These are phyloP conservation scores for Diarsia rubi DNA, from an alignment of 2,888 invertebrate species.

Conservation along the genomic window DNA sequence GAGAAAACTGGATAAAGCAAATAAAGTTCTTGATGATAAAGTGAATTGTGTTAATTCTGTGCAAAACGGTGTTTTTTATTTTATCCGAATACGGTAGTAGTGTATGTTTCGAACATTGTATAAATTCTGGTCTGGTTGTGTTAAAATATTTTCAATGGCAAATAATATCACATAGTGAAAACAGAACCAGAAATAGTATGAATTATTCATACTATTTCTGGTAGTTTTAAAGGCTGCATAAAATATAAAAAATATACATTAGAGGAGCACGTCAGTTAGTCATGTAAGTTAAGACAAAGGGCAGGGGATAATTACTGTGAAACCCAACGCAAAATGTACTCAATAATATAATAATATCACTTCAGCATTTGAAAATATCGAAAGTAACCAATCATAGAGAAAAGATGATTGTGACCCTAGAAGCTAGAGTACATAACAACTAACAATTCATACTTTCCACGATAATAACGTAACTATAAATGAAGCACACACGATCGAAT, in stretches of 20 bases:
- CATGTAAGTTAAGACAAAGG: neutral
- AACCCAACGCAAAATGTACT: neutral
- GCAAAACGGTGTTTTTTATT: neutral
- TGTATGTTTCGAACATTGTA: no score
- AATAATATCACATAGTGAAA: neutral
- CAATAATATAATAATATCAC: neutral
- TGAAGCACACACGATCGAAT: conserved; percentile 14
- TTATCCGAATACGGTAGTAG: neutral
- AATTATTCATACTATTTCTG: no score
- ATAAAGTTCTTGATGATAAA: conserved; percentile 45
- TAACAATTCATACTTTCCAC: neutral
- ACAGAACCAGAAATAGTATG: neutral
- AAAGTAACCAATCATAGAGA: conserved; percentile 34
- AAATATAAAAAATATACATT: neutral
- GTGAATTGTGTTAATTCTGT: conserved; percentile 48
- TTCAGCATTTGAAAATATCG: neutral
- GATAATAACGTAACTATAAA: conserved; percentile 4
- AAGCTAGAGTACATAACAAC: neutral
- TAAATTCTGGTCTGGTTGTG: no score
- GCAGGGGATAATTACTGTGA: no score
- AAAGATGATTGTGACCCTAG: conserved; percentile 10
- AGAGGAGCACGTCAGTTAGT: neutral
- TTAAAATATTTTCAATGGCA: neutral
- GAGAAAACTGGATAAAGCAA: conserved; percentile 43
- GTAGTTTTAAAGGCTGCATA: no score